Conservation (phyloP, 1,140 invertebrate species). For the Drosophila bifasciata region DNA sequence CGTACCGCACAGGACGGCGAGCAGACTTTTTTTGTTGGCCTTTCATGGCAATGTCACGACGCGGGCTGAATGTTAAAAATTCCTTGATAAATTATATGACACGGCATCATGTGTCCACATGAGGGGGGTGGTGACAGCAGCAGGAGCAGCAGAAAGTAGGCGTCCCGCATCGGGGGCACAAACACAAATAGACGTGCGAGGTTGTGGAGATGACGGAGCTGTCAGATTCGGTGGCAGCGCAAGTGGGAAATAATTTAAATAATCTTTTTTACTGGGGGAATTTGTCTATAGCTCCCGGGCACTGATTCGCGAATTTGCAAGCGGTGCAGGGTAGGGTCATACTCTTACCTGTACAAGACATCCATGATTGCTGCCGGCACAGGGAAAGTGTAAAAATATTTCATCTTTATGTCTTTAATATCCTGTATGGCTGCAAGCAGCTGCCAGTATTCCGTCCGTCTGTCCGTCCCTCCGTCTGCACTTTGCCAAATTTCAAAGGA, state of each 20-base stretch:
- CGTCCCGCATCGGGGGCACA: slow-evolving; percentile 14
- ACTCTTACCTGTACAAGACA: slow-evolving; percentile 25
- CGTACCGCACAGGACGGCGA: slow-evolving; percentile 23
- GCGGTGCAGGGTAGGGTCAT: background rate
- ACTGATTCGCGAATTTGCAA: slow-evolving; percentile 17
- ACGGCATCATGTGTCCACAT: slow-evolving; percentile 61
- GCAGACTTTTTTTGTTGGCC: slow-evolving; percentile 38
- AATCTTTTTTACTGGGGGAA: slow-evolving; percentile 43
- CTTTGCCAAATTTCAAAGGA: slow-evolving; percentile 54
- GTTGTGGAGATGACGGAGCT: slow-evolving; percentile 22
- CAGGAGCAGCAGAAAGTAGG: slow-evolving; percentile 5
- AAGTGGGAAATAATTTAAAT: slow-evolving; percentile 52
- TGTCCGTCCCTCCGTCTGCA: slow-evolving; percentile 38
- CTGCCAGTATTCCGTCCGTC: slow-evolving; percentile 37
- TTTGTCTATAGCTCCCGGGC: slow-evolving; percentile 38
- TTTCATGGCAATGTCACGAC: slow-evolving; percentile 51
- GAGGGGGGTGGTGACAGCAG: background rate
- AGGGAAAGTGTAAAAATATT: slow-evolving; percentile 33
- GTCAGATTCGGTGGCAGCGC: slow-evolving; percentile 39
- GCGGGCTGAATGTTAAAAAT: slow-evolving; percentile 63
- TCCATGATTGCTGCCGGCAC: slow-evolving; percentile 25
- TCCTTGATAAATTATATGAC: slow-evolving; percentile 62
- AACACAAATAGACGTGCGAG: slow-evolving; percentile 49
- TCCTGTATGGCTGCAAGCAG: slow-evolving; percentile 48
- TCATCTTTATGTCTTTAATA: slow-evolving; percentile 64